These are phyloP conservation scores for Perca flavescens DNA, from an alignment of 2,113 vertebrate genomes.

Conservation along the genomic window DNA sequence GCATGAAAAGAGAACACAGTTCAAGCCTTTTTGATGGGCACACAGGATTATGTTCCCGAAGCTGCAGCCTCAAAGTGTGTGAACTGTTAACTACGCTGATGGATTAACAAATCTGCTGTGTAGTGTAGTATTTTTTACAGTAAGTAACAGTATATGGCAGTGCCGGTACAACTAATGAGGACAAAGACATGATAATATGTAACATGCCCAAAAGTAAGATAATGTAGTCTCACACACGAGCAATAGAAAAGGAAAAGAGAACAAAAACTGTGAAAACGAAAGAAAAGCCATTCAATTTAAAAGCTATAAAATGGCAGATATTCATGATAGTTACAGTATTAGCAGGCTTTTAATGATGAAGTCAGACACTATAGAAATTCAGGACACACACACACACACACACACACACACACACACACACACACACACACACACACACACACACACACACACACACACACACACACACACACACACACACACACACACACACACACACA, in stretches of 20 bases:
- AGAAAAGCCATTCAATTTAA: neutral
- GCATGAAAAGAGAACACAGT: conserved; percentile 34
- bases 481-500: too few species aligned
- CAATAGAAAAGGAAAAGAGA: neutral
- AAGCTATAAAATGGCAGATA: conserved; percentile 8
- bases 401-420: conserved; percentile 8
- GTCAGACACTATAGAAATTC: conserved; percentile 5
- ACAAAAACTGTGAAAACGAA: neutral
- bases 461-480: conserved; percentile 15
- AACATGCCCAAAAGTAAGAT: neutral
- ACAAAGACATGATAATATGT: neutral
- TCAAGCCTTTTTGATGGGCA: conserved; percentile 61
- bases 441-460: too few species aligned
- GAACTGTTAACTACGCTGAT: conserved; percentile 45
- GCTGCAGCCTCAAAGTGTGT: conserved; percentile 36
- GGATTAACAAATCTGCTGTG: conserved; percentile 31
- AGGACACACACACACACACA: conserved; percentile 14
- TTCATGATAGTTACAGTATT: neutral
- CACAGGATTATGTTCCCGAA: conserved; percentile 61
- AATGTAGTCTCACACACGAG: conserved; percentile 3
- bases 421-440: too few species aligned
- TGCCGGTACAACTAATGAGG: conserved; percentile 4
- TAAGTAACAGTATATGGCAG: neutral
- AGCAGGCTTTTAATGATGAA: conserved; percentile 13
- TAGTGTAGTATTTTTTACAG: neutral